Evolutionary conservation across 1,140 invertebrate species (phyloP), one percentile per base, ranked within the genome.

Genomic region (Hycleus cichorii): DNA sequence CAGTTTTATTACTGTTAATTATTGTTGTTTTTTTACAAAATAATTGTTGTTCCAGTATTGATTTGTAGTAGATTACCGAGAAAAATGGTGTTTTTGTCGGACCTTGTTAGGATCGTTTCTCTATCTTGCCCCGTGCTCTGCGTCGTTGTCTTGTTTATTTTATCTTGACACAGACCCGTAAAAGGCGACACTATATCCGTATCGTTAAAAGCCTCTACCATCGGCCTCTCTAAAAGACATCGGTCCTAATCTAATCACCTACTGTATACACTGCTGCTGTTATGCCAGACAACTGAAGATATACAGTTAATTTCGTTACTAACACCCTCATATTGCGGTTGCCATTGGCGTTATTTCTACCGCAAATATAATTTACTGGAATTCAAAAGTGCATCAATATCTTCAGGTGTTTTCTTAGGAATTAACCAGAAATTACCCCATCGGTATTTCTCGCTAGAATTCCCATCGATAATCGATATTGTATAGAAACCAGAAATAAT

Each of bases 241-340:
- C 32, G 32, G 32, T 32, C 32, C 42, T 53, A 53, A 53, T 53
- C 51, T 53, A 53, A 53, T 53, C 51, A 25, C 43, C 4, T 27
- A 32, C 39, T 27, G 48, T 27, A 49, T 49, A 49, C 39, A 10
- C 40, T 32, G 32, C 32, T 32, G 32, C 32, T 32, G 7, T 32
- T 32, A 32, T 32, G 1, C 12, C 18, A 10, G 39, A 52, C 24
- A 53, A n/a, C 51, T 40, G 18, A 32, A 32, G 51, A 45, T 27
- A 18, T 52, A 26, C 38, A 53, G 51, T 53, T 53, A 53, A 53
- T 43, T 45, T 53, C 10, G 51, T 53, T 53, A 53, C 25, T 27
- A 27, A 45, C 51, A 24, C 32, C 38, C 38, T 25, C 48, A 32
- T 32, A 32, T 32, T 53, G 51, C 26, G 51, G 51, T 53, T 53